These are phyloP conservation scores for Esperia sulphurella DNA, from an alignment of 2,888 invertebrate genomes.

Conservation along the genomic window DNA sequence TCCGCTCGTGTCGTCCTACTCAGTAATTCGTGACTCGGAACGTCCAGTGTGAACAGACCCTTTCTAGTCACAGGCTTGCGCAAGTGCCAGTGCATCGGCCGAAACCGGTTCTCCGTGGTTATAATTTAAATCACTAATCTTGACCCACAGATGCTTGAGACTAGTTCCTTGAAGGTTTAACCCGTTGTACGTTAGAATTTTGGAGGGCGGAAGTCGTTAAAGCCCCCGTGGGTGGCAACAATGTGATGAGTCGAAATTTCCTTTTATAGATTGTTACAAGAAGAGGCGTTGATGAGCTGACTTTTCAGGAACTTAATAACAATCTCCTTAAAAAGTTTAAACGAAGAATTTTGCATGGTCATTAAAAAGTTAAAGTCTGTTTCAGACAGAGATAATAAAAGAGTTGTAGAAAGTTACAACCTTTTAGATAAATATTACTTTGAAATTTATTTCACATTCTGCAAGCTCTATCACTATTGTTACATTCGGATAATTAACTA, in stretches of 20 bases:
- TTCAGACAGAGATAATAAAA: not conserved
- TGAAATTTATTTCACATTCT: no score
- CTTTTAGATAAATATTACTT: no score
- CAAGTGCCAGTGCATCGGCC: conserved; percentile 48
- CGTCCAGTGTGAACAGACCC: not conserved
- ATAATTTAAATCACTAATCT: conserved; percentile 67
- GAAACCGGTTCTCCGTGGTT: conserved; percentile 55
- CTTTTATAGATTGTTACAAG: no score
- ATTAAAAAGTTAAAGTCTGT: conserved; percentile 1
- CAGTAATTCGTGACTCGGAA: no score
- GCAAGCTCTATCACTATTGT: no score
- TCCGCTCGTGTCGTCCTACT: no score
- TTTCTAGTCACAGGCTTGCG: conserved; percentile 24
- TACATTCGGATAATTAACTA: no score
- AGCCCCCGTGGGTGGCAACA: conserved; percentile 32
- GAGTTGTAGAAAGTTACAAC: no score
- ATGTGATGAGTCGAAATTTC: not conserved
- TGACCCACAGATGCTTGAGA: conserved; percentile 67
- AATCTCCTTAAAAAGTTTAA: not conserved
- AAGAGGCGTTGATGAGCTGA: no score
- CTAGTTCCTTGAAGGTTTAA: conserved; percentile 48
- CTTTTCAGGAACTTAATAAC: not conserved
- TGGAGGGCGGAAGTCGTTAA: conserved; percentile 41
- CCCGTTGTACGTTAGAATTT: conserved; percentile 35
- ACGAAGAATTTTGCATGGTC: not conserved